A percentile compares a stretch with the other conserved stretches of the same genome.
Evolutionary conservation across 2,888 invertebrate species (phyloP).

Genomic region (Pocota personata): DNA sequence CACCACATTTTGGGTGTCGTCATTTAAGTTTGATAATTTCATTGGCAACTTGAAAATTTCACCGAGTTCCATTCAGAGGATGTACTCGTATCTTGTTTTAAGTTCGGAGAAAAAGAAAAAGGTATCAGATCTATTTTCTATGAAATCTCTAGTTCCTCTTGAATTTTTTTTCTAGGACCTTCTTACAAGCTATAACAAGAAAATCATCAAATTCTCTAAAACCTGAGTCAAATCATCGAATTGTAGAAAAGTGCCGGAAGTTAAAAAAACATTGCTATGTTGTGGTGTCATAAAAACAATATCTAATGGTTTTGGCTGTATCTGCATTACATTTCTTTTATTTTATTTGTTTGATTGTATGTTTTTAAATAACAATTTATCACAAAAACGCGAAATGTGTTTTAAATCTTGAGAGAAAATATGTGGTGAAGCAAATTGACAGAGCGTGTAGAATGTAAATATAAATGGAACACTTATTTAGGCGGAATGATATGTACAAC

Average conservation of each 20-base stretch:
- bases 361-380: slow-evolving; percentile 21
- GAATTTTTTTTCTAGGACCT: too few species aligned
- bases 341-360: not conserved
- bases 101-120: too few species aligned
- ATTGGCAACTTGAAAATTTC: not conserved
- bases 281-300: not conserved
- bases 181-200: not conserved
- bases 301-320: slow-evolving; percentile 1
- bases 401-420: not conserved
- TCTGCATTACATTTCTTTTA: not conserved
- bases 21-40: not conserved
- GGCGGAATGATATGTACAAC: not conserved
- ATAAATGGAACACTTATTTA: not conserved
- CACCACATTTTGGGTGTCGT: not conserved
- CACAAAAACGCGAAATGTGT: not conserved
- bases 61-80: not conserved
- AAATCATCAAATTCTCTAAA: not conserved
- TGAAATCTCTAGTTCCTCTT: too few species aligned
- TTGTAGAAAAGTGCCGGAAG: not conserved
- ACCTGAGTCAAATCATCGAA: not conserved
- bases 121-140: too few species aligned
- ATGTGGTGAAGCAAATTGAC: not conserved
- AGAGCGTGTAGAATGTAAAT: not conserved
- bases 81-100: too few species aligned
- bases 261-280: not conserved